Conservation (phyloP, 2,888 invertebrate genomes). For the Odontocerum albicorne region DNA sequence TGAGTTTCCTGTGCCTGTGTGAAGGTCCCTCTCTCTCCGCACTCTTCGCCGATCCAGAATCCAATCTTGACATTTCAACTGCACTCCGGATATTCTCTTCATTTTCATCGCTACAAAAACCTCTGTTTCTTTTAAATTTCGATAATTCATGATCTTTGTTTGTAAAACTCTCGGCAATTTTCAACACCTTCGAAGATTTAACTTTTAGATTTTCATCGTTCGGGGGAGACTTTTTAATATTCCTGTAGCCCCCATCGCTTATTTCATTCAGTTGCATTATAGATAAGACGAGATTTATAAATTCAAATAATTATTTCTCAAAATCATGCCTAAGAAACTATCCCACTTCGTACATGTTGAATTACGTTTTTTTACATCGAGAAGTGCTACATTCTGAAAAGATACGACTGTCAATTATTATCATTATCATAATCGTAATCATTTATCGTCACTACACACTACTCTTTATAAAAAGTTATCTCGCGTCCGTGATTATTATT, state of each 20-base stretch:
- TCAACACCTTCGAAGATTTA: conserved; percentile 50
- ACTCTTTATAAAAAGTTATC: not conserved
- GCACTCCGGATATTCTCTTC: conserved; percentile 45
- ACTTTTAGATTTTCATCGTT: conserved; percentile 15
- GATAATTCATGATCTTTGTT: conserved; percentile 49
- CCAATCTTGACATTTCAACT: conserved; percentile 42
- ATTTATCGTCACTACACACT: conserved; percentile 2
- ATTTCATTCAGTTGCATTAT: conserved; percentile 30
- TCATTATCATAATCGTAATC: conserved; percentile 13
- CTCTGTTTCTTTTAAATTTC: conserved; percentile 20
- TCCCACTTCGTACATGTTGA: conserved; percentile 29
- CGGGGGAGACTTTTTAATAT: conserved; percentile 30
- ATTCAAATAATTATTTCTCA: conserved; percentile 14
- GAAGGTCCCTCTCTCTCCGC: conserved; percentile 6
- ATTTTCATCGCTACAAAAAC: conserved; percentile 44
- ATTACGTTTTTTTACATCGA: conserved; percentile 9
- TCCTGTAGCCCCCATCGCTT: conserved; percentile 31
- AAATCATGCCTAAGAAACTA: conserved; percentile 23
- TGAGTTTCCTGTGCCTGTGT: conserved; percentile 16
- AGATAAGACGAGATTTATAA: conserved; percentile 13
- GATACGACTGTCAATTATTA: conserved; percentile 10
- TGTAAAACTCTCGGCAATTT: conserved; percentile 58
- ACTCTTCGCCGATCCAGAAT: conserved; percentile 26
- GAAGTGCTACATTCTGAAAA: conserved; percentile 3
- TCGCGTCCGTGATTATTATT: not conserved